Evolutionary conservation across 92 coral and sea anemone genomes (phyloP).

Genomic region (Bergia puertoricense): DNA sequence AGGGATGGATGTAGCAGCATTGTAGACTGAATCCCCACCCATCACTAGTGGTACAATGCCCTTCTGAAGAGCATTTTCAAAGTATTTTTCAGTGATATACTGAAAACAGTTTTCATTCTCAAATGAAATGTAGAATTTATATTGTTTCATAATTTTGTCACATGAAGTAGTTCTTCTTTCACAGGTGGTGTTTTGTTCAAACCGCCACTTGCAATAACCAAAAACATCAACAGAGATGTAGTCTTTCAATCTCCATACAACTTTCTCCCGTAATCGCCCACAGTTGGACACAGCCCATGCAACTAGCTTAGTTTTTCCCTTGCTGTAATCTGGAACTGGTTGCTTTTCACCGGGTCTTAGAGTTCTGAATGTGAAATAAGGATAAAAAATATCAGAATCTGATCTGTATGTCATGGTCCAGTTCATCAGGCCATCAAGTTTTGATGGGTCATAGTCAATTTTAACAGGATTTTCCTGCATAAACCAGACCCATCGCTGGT

Average conservation of each 20-base stretch:
- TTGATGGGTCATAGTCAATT: constrained; percentile 4
- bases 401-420: constrained; percentile 69
- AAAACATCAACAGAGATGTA: constrained; percentile 57
- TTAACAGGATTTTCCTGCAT: constrained; percentile 54
- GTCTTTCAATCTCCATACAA: constrained; percentile 37
- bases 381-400: constrained; percentile 61
- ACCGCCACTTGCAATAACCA: constrained; percentile 40
- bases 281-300: constrained; percentile 56
- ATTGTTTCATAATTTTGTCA: constrained; percentile 33
- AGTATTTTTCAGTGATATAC: constrained; percentile 71
- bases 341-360: background rate
- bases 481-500: constrained; percentile 59
- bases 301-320: constrained; percentile 48
- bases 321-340: constrained; percentile 30
- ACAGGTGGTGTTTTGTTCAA: constrained; percentile 29
- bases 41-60: constrained; percentile 67
- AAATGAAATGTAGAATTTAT: constrained; percentile 66
- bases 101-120: constrained; percentile 68
- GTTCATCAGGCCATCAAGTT: constrained; percentile 57
- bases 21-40: constrained; percentile 54
- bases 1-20: constrained; percentile 55
- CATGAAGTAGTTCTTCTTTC: constrained; percentile 28
- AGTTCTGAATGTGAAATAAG: constrained; percentile 53
- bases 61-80: constrained; percentile 41
- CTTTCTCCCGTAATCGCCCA: constrained; percentile 40